Evolutionary conservation across 2,113 vertebrate species (phyloP).

Genomic region (Cranoglanis bouderius): DNA sequence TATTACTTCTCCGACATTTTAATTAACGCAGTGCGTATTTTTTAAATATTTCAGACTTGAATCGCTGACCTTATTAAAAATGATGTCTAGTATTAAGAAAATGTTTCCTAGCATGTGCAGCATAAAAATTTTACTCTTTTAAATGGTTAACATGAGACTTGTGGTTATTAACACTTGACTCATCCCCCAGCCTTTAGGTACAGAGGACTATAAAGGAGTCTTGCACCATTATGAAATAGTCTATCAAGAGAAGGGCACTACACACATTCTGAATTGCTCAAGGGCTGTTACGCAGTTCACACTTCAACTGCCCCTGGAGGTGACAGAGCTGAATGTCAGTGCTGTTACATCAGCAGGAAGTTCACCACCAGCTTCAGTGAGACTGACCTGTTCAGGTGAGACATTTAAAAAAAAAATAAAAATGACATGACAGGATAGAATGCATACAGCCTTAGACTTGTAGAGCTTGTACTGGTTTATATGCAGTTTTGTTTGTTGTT

Average conservation of each 20-base stretch:
- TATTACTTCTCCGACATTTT: neutral
- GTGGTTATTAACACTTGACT: neutral
- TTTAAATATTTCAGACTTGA: neutral
- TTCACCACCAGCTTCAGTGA: slow-evolving; percentile 64
- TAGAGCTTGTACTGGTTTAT: neutral
- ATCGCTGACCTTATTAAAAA: neutral
- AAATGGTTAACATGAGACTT: neutral
- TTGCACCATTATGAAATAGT: slow-evolving; percentile 61
- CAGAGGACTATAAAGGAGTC: slow-evolving; percentile 59
- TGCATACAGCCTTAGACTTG: neutral
- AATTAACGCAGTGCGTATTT: neutral
- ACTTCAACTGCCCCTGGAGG: slow-evolving; percentile 53
- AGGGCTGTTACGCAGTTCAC: slow-evolving; percentile 40
- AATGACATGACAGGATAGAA: neutral
- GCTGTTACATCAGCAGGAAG: slow-evolving; percentile 65
- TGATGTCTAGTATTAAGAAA: neutral
- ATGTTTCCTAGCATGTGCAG: neutral
- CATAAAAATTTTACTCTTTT: neutral
- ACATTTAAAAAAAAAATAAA: neutral
- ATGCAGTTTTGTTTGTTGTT: too few relatives aligned
- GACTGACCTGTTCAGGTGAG: slow-evolving; percentile 66
- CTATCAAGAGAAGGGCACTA: slow-evolving; percentile 38
- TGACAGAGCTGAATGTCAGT: slow-evolving; percentile 58
- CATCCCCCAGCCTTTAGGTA: slow-evolving; percentile 57
- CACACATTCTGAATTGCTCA: slow-evolving; percentile 44